phyloP scores from a whole-genome alignment of 2,113 vertebrate genomes.

The Nesoenas mayeri region DNA sequence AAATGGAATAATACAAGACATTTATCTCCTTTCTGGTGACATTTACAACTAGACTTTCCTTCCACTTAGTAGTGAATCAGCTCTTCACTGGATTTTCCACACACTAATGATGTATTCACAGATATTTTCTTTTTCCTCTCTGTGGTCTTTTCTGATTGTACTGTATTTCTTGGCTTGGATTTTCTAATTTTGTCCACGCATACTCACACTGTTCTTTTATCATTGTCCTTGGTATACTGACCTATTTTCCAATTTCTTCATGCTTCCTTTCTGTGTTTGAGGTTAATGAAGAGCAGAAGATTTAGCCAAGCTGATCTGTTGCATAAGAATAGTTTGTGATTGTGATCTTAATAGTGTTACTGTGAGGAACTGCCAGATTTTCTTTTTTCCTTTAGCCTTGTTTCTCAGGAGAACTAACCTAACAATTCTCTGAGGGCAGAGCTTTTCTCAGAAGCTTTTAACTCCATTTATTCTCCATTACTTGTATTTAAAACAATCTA shows the following conservation, averaged over 20 bases:
- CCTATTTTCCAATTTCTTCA: conserved; percentile 48
- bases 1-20: neutral
- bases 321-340: conserved; percentile 46
- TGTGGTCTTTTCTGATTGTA: neutral
- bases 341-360: conserved; percentile 54
- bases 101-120: neutral
- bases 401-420: conserved; percentile 56
- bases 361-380: conserved; percentile 49
- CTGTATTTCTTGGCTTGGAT: neutral
- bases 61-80: neutral
- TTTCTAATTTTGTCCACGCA: conserved; percentile 9
- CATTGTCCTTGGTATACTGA: conserved; percentile 61
- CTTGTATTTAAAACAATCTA: conserved; percentile 42
- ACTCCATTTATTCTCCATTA: conserved; percentile 48
- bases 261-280: conserved; percentile 42
- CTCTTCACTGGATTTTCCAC: neutral
- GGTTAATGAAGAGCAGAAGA: conserved; percentile 60
- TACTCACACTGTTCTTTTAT: conserved; percentile 37
- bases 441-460: conserved; percentile 36
- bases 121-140: conserved; percentile 12
- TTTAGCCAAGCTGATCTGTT: conserved; percentile 45
- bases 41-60: neutral
- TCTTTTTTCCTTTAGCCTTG: conserved; percentile 36
- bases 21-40: neutral
- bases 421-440: conserved; percentile 54